Conservation (phyloP, 2,113 vertebrate species). For the Sinocyclocheilus rhinocerous region DNA sequence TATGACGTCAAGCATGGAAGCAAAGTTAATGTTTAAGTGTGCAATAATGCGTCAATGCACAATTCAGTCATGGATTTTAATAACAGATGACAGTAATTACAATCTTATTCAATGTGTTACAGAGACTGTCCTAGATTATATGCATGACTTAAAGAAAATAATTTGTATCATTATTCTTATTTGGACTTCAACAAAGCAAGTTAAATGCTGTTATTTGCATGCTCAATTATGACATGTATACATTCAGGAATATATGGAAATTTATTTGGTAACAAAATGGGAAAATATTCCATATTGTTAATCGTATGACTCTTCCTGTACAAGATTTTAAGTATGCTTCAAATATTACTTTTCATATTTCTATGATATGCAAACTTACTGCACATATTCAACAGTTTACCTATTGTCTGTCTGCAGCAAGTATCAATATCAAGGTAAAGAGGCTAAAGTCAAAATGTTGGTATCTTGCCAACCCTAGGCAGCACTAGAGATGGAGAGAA, state of each 20-base stretch:
- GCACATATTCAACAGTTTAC: not conserved
- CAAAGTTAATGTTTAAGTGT: not conserved
- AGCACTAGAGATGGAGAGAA: not conserved
- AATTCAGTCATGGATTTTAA: not conserved
- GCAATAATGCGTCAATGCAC: not conserved
- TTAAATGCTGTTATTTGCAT: not conserved
- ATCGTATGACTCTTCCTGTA: too few relatives aligned
- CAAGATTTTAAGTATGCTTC: not conserved
- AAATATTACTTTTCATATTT: not conserved
- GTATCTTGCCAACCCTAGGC: not conserved
- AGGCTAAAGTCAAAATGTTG: not conserved
- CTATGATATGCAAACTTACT: not conserved
- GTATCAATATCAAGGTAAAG: not conserved
- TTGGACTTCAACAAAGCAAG: not conserved
- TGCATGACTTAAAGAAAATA: not conserved
- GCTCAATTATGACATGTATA: not conserved
- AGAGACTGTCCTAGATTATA: not conserved
- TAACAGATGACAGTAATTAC: not conserved
- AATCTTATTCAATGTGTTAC: conserved; percentile 4
- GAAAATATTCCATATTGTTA: too few relatives aligned
- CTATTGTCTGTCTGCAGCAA: not conserved
- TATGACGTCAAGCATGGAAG: not conserved
- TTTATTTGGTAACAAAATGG: not conserved
- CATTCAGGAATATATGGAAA: not conserved
- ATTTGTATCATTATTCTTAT: not conserved